Percentiles rank a stretch among this genome's conserved stretches.
phyloP scores from a whole-genome alignment of 2,888 invertebrate genomes.

The Drosophila mayaguana region DNA sequence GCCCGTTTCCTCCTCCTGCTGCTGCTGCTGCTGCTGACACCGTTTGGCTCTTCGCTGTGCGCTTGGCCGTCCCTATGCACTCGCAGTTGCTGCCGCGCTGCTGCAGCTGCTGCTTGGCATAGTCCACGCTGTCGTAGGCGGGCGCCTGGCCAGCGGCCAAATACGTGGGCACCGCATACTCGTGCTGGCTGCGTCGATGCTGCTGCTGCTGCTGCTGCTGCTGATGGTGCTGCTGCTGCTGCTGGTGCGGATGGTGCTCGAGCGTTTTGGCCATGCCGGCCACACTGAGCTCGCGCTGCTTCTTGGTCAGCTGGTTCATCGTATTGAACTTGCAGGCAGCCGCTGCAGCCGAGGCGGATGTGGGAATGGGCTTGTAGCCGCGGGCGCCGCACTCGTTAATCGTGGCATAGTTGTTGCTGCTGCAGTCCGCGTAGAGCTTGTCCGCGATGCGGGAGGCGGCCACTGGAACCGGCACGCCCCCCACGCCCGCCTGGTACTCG shows the following conservation, averaged over 20 bases:
- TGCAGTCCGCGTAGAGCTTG: conserved; percentile 82
- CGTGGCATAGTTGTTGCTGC: conserved; percentile 84
- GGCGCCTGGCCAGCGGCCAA: conserved; percentile 59
- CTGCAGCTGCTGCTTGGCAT: conserved; percentile 72
- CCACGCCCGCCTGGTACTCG: conserved; percentile 40
- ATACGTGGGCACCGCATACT: conserved; percentile 85
- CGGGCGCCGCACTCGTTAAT: conserved; percentile 83
- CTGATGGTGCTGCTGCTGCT: conserved; percentile 63
- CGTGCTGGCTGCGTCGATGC: conserved; percentile 83
- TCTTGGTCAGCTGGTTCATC: conserved; percentile 80
- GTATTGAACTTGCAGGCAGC: conserved; percentile 84
- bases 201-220: conserved; percentile 33
- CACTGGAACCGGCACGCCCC: conserved; percentile 38
- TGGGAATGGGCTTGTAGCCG: conserved; percentile 82
- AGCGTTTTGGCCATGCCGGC: conserved; percentile 76
- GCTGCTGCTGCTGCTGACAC: background rate
- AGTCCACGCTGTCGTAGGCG: conserved; percentile 81
- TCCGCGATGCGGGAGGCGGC: conserved; percentile 65
- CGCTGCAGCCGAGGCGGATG: conserved; percentile 74
- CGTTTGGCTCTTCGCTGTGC: conserved; percentile 40
- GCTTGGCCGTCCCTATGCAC: conserved; percentile 71
- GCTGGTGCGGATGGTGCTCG: conserved; percentile 71
- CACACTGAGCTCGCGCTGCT: conserved; percentile 65
- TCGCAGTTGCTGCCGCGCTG: conserved; percentile 68
- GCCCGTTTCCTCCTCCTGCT: conserved; percentile 2